phyloP scores from a whole-genome alignment of 2,888 invertebrate genomes.

The Elysia crispata region DNA sequence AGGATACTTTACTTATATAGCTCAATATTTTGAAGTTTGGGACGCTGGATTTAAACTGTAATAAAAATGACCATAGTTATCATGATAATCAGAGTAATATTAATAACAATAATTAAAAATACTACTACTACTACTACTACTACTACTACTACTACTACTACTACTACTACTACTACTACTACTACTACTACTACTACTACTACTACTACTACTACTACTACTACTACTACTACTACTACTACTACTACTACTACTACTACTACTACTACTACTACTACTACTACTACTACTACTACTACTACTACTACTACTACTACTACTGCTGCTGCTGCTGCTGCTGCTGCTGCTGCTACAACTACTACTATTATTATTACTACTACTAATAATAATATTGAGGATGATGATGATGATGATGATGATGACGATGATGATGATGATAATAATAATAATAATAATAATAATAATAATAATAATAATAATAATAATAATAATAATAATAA shows the following conservation, averaged over 20 bases:
- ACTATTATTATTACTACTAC: no score
- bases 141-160: not conserved
- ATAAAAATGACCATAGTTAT: no score
- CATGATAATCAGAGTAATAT: no score
- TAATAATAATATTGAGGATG: no score
- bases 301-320: not conserved
- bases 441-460: not conserved
- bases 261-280: slow-evolving; percentile 19
- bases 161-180: slow-evolving; percentile 13
- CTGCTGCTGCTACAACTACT: no score
- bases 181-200: slow-evolving; percentile 11
- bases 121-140: not conserved
- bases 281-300: not conserved
- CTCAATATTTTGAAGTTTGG: no score
- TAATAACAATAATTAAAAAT: not conserved
- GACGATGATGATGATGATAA: not conserved
- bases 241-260: slow-evolving; percentile 18
- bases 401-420: not conserved
- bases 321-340: not conserved
- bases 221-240: slow-evolving; percentile 23
- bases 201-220: not conserved
- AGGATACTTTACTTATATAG: no score
- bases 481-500: not conserved
- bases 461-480: not conserved
- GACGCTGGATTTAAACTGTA: no score